These are phyloP conservation scores for Panzeria rudis DNA, from an alignment of 2,888 invertebrate genomes.

Conservation along the genomic window DNA sequence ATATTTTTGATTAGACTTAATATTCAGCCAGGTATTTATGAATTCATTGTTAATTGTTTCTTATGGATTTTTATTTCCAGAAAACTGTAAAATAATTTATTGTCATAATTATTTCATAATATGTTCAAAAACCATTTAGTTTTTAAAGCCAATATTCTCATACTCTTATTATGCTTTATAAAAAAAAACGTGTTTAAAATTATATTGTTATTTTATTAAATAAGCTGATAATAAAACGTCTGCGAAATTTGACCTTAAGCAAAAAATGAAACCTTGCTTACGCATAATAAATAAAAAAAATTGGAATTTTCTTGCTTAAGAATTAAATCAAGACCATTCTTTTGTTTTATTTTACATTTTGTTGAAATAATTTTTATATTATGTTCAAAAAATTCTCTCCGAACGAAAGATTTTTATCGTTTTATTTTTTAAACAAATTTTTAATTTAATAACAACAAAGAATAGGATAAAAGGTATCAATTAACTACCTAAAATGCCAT, in stretches of 20 bases:
- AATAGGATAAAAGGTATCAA: slow-evolving; percentile 35
- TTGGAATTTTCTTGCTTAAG: slow-evolving; percentile 17
- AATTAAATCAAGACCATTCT: neutral
- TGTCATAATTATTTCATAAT: too few relatives aligned
- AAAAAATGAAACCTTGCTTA: too few relatives aligned
- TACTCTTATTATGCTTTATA: neutral
- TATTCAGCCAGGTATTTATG: too few relatives aligned
- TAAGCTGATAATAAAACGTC: neutral
- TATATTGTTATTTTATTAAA: slow-evolving; percentile 20
- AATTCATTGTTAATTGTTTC: too few relatives aligned
- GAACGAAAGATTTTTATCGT: slow-evolving; percentile 39
- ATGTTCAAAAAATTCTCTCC: neutral
- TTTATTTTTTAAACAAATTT: slow-evolving; percentile 5
- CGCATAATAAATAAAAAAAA: slow-evolving; percentile 3
- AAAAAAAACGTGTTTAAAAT: neutral
- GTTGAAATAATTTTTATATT: neutral
- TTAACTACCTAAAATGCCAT: slow-evolving; percentile 46
- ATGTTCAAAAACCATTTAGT: too few relatives aligned
- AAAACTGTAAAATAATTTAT: too few relatives aligned
- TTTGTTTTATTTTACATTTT: neutral
- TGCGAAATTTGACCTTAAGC: neutral
- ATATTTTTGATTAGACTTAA: too few relatives aligned
- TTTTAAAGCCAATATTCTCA: neutral
- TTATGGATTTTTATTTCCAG: too few relatives aligned
- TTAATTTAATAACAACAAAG: slow-evolving; percentile 45